Percentiles rank a stretch among this genome's conserved stretches.
phyloP scores from a whole-genome alignment of 2,113 vertebrate genomes.

The Aphelocoma coerulescens region DNA sequence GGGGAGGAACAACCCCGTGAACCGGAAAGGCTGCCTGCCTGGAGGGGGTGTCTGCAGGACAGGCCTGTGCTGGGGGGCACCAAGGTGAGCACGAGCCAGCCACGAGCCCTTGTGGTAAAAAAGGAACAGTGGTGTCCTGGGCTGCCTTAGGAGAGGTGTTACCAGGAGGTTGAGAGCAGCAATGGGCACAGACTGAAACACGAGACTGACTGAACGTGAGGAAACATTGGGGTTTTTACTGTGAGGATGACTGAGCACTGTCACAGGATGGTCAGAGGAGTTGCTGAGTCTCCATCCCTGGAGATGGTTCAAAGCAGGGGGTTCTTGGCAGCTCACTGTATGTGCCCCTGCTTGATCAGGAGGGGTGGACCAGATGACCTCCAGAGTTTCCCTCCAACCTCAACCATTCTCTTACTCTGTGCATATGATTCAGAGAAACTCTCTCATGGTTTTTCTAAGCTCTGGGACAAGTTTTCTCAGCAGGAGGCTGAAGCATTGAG shows the following conservation, averaged over 20 bases:
- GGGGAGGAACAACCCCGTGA: accelerated
- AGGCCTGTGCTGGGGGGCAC: background rate
- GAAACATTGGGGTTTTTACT: background rate
- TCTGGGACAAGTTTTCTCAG: background rate
- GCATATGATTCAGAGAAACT: background rate
- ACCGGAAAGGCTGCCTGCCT: background rate
- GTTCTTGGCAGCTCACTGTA: background rate
- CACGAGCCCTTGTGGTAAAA: accelerated
- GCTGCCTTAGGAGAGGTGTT: background rate
- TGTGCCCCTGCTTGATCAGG: background rate
- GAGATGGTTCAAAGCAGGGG: background rate
- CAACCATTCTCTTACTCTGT: background rate
- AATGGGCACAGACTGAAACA: background rate
- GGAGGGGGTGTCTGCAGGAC: background rate
- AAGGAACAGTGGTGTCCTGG: background rate
- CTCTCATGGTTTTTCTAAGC: background rate
- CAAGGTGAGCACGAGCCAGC: background rate
- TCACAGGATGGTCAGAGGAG: background rate
- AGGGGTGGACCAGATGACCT: background rate
- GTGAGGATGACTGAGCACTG: background rate
- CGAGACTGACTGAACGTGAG: background rate
- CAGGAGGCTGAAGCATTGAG: background rate
- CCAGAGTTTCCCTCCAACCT: background rate
- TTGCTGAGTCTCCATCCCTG: background rate
- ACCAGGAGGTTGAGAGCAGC: background rate